These are phyloP conservation scores for Lasioglossum vierecki DNA, from an alignment of 2,888 invertebrate species.

Conservation along the genomic window DNA sequence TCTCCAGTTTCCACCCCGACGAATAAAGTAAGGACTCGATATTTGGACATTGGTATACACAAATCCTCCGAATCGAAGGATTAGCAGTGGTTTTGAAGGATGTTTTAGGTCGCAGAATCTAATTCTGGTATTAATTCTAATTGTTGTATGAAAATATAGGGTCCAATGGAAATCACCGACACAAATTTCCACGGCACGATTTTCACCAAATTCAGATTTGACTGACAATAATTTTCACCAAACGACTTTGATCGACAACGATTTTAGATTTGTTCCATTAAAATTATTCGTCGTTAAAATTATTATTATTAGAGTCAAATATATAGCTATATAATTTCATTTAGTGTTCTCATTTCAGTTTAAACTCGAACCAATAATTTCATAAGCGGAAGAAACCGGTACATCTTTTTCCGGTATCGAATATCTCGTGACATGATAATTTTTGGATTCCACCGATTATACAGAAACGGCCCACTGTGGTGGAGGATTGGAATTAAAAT, in stretches of 20 bases:
- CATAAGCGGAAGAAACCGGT: not conserved
- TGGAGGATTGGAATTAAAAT: constrained; percentile 50
- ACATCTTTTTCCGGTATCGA: not conserved
- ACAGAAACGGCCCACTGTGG: not conserved
- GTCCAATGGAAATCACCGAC: too few species aligned
- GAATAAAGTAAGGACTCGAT: not conserved
- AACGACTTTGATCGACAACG: too few species aligned
- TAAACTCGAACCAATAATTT: too few species aligned
- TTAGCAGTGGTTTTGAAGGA: not conserved
- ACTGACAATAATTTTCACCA: too few species aligned
- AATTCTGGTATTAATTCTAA: not conserved
- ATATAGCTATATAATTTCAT: too few species aligned
- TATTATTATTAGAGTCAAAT: too few species aligned
- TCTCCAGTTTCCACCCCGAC: not conserved
- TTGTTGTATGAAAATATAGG: too few species aligned
- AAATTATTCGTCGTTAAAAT: too few species aligned
- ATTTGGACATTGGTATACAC: not conserved
- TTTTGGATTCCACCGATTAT: not conserved
- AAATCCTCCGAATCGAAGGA: not conserved
- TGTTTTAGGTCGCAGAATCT: not conserved
- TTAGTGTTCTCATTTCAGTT: too few species aligned
- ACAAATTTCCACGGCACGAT: too few species aligned
- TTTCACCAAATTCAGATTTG: too few species aligned
- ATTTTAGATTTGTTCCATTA: too few species aligned
- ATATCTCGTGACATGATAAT: not conserved